These are phyloP conservation scores for Metacarcinus magister DNA, from an alignment of 2,888 invertebrate species.

Conservation along the genomic window DNA sequence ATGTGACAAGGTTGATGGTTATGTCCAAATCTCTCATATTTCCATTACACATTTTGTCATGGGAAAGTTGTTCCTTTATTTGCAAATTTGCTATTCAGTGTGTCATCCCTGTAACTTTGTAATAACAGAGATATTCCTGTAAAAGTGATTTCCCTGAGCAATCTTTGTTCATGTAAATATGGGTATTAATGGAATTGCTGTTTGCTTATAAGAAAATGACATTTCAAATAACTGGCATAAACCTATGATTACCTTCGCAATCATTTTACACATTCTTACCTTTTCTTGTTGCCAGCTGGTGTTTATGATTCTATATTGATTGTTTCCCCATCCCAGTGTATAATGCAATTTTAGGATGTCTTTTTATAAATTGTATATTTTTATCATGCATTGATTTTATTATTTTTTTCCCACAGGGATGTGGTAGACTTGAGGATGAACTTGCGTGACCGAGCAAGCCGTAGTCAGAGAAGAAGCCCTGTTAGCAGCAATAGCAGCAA, in stretches of 20 bases:
- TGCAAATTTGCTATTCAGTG: too few relatives aligned
- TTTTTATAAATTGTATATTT: not conserved
- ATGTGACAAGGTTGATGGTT: too few relatives aligned
- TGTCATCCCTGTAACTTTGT: too few relatives aligned
- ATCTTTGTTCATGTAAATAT: too few relatives aligned
- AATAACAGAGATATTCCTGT: too few relatives aligned
- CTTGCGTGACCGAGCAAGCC: conserved; percentile 79
- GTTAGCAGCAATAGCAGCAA: conserved; percentile 75
- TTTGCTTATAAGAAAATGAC: not conserved
- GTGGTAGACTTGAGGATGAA: conserved; percentile 80
- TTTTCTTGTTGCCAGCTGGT: not conserved
- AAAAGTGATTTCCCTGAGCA: too few relatives aligned
- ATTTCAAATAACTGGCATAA: not conserved
- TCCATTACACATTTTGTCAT: too few relatives aligned
- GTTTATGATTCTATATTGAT: not conserved
- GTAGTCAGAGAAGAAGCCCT: conserved; percentile 77
- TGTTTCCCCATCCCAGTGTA: not conserved
- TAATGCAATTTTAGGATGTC: not conserved
- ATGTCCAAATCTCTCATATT: too few relatives aligned
- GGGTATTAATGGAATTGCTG: not conserved
- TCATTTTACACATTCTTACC: not conserved
- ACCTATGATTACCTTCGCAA: not conserved
- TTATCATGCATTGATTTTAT: conserved; percentile 19
- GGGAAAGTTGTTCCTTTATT: too few relatives aligned
- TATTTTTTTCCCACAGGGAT: conserved; percentile 62